Percentiles rank a stretch among this genome's conserved stretches.
Conservation (phyloP, 2,797 vertebrate species). For the Myotis daubentonii region DNA sequence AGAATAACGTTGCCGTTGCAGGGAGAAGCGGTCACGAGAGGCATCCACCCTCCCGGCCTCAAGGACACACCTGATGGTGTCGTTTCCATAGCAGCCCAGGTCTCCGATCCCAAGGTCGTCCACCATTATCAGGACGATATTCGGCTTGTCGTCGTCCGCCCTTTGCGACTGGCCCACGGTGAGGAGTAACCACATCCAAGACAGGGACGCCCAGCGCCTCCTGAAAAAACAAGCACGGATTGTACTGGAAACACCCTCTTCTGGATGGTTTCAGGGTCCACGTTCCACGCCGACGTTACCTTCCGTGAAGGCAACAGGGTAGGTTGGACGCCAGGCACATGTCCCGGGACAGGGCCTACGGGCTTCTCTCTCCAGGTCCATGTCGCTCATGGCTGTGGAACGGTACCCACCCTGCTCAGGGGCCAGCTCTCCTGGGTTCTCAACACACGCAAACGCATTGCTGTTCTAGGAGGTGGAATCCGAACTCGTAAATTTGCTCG, state of each 20-base stretch:
- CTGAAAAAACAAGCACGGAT: not conserved
- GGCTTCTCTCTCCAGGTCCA: not conserved
- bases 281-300: fast-evolving
- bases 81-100: constrained; percentile 92
- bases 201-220: not conserved
- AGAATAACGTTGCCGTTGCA: too few species aligned
- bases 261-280: not conserved
- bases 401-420: fast-evolving
- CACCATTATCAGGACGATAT: constrained; percentile 90
- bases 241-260: not conserved
- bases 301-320: not conserved
- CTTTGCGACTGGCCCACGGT: not conserved
- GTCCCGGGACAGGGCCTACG: fast-evolving
- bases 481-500: fast-evolving
- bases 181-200: not conserved
- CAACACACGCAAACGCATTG: not conserved
- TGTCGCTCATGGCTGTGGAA: fast-evolving
- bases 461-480: not conserved
- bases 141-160: constrained; percentile 83
- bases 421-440: not conserved
- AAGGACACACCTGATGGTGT: constrained; percentile 87
- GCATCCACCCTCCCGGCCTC: too few species aligned
- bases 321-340: not conserved
- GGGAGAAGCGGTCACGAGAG: too few species aligned
- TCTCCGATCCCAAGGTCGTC: constrained; percentile 94